Base-by-base conservation (phyloP, 2,797 vertebrate genomes). In the Rhinogobio ventralis region DNA sequence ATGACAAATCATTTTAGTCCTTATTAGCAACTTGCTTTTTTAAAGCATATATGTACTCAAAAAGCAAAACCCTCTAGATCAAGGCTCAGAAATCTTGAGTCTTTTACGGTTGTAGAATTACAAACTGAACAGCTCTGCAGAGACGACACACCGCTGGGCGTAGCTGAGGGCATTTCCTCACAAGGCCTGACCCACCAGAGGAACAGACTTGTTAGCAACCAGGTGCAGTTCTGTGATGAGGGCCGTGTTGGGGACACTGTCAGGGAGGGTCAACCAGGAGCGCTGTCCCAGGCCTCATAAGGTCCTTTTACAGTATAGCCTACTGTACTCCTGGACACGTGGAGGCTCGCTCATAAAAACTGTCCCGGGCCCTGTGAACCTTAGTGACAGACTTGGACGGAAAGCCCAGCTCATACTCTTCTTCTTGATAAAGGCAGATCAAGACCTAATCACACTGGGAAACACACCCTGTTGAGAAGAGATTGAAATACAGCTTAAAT, bases 161-260 rank as follows among this genome's bases (percentile, higher is more conserved):
- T 93, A 95, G 90, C 89, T 94, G 36, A 94, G 25, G 5, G 92
- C 36, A 93, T 94, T 88, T 95, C 93, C 78, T 95, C 93, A 1
- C 94, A 92, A 19, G 92, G 93, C 39, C 93, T 92, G 39, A 15
- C 92, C 93, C 89, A 94, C 91, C 87, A 94, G 76, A 1, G 86
- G 88, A 13, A 92, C 88, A 84, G 92, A 90, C 86, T 94, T 93
- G 85, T 93, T 93, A 53, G 90, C 92, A 0, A 92, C 93, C 85
- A 95, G 90, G 19, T 93, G 91, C 33, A 95, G 92, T 89, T 94
- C 94, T 0, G 93, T 92, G 3, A 95, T 94, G 0, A 93, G 94
- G 0, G 94, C 94, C 0, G 92, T 94, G 93, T 95, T 94, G 74
- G 93, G 94, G 51, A 95, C 94, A 89, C 93, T 94, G 93, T 94